Conservation (phyloP, 2,113 vertebrate species). For the Trematomus loennbergii region DNA sequence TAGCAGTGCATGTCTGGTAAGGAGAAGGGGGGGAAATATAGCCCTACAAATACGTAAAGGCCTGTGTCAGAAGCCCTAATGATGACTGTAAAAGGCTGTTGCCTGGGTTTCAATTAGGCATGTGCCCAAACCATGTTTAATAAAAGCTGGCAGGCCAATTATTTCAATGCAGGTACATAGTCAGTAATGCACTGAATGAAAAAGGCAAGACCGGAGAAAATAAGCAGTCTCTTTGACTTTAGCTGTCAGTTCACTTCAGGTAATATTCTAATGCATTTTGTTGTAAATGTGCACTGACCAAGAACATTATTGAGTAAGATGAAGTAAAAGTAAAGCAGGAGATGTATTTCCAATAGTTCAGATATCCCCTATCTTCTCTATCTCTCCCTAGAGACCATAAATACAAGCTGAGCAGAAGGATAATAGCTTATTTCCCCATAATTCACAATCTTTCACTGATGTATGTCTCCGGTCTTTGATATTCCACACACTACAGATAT, state of each 20-base stretch:
- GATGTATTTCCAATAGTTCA: slow-evolving; percentile 32
- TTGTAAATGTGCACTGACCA: slow-evolving; percentile 51
- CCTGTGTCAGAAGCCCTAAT: slow-evolving; percentile 62
- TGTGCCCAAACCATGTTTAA: slow-evolving; percentile 52
- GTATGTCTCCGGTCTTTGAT: slow-evolving; percentile 37
- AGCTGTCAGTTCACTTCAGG: slow-evolving; percentile 38
- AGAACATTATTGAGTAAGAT: slow-evolving; percentile 10
- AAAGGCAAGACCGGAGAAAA: slow-evolving; percentile 23
- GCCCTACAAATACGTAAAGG: slow-evolving; percentile 60
- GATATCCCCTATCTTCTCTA: not conserved
- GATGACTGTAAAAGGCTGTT: slow-evolving; percentile 69
- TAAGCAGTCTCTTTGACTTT: slow-evolving; percentile 17
- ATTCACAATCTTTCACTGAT: slow-evolving; percentile 27
- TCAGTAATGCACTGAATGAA: slow-evolving; percentile 39
- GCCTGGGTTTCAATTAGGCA: slow-evolving; percentile 60
- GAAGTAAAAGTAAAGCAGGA: slow-evolving; percentile 29
- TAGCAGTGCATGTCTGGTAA: slow-evolving; percentile 74
- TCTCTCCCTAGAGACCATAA: slow-evolving; percentile 30
- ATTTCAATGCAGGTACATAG: slow-evolving; percentile 47
- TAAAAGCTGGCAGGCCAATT: slow-evolving; percentile 53
- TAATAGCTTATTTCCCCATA: slow-evolving; percentile 44
- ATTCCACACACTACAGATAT: slow-evolving; percentile 57
- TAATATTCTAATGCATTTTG: slow-evolving; percentile 48
- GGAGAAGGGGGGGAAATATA: slow-evolving; percentile 36
- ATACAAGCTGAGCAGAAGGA: slow-evolving; percentile 41